Conservation (phyloP, 2,888 invertebrate genomes). For the Caenorhabditis becei region DNA sequence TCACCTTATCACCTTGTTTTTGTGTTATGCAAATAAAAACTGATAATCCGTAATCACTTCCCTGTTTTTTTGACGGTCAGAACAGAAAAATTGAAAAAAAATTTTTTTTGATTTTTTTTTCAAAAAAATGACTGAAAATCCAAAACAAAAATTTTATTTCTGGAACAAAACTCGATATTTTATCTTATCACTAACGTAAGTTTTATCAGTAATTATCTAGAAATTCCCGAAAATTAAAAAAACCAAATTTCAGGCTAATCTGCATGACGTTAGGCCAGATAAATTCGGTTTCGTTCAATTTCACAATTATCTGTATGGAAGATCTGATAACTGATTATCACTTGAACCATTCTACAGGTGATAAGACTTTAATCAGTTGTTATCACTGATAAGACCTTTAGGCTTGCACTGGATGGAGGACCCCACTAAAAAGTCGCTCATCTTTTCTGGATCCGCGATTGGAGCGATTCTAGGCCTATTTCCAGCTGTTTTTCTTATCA, state of each 20-base stretch:
- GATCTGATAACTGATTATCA: conserved; percentile 29
- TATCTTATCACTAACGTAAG: conserved; percentile 1
- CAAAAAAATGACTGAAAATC: background rate
- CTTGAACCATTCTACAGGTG: background rate
- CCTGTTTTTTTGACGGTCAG: background rate
- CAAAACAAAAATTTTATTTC: background rate
- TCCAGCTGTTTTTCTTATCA: conserved; percentile 24
- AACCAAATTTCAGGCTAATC: conserved; percentile 28
- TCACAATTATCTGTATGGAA: conserved; percentile 58
- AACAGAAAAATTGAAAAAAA: background rate
- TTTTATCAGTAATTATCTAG: background rate
- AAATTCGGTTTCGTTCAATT: conserved; percentile 44
- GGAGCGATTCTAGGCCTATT: conserved; percentile 34
- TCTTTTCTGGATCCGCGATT: conserved; percentile 42
- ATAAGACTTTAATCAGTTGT: background rate
- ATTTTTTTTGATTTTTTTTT: no score
- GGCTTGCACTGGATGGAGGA: conserved; percentile 36
- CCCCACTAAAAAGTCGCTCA: conserved; percentile 19
- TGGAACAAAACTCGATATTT: conserved; percentile 7
- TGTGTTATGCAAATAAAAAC: conserved; percentile 17
- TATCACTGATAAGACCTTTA: background rate
- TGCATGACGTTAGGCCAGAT: conserved; percentile 39
- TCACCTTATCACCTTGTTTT: conserved; percentile 4
- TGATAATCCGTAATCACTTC: background rate
- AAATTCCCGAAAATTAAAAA: conserved; percentile 7